These are phyloP conservation scores for Nephrotoma appendiculata DNA, from an alignment of 2,888 invertebrate genomes.

Conservation along the genomic window DNA sequence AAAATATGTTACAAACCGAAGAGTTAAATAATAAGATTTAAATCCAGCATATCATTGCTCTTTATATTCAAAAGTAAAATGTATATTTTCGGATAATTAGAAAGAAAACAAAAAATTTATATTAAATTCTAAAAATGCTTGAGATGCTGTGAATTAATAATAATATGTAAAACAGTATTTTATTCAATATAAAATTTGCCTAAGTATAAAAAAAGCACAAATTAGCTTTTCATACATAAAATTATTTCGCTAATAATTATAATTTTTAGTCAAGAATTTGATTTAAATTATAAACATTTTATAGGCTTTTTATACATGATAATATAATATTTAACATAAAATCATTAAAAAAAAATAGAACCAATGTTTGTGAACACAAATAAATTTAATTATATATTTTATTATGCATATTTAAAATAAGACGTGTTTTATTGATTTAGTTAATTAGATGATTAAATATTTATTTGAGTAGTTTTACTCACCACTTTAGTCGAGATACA, in stretches of 20 bases:
- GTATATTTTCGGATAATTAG: not conserved
- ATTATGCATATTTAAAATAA: not conserved
- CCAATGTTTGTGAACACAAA: not conserved
- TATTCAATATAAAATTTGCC: not conserved
- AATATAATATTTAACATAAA: not conserved
- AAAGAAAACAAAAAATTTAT: not conserved
- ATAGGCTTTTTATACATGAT: slow-evolving; percentile 3
- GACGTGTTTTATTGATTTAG: not conserved
- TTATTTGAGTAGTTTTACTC: too few relatives aligned
- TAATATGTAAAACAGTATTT: not conserved
- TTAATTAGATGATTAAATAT: too few relatives aligned
- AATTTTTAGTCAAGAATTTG: not conserved
- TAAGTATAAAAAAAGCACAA: not conserved
- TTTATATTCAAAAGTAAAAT: not conserved
- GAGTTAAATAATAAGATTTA: not conserved
- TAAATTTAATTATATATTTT: slow-evolving; percentile 1
- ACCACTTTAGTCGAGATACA: too few relatives aligned
- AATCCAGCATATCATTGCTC: not conserved
- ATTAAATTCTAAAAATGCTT: not conserved
- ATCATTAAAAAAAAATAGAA: not conserved
- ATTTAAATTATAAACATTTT: not conserved
- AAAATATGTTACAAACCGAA: not conserved
- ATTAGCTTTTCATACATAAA: not conserved
- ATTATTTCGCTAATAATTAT: not conserved
- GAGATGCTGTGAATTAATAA: not conserved